Conservation (phyloP, 2,113 vertebrate species). For the Eubucco bourcierii region DNA sequence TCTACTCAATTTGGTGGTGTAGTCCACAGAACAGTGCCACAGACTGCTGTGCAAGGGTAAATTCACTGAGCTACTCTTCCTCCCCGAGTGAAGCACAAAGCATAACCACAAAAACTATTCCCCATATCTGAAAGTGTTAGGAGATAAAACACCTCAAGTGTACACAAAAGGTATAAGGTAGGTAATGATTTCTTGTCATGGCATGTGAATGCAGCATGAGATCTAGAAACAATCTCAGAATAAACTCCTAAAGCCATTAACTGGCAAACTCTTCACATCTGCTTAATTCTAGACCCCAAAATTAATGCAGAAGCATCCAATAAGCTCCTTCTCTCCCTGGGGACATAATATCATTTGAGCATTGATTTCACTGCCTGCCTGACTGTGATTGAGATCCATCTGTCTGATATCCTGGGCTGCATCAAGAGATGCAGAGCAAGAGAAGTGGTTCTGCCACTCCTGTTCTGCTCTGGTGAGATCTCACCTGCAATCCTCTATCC, state of each 20-base stretch:
- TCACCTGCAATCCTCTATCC: too few species aligned
- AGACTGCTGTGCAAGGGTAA: background rate
- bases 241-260: background rate
- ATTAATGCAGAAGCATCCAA: background rate
- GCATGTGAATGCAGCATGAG: background rate
- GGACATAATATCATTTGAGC: background rate
- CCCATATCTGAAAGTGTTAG: background rate
- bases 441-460: too few species aligned
- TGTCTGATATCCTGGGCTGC: too few species aligned
- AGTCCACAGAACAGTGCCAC: background rate
- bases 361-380: background rate
- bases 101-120: background rate
- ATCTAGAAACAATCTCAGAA: background rate
- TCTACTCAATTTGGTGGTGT: background rate
- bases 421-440: too few species aligned
- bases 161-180: background rate
- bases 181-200: background rate
- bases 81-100: background rate
- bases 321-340: background rate
- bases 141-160: background rate
- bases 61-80: background rate
- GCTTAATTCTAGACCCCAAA: background rate
- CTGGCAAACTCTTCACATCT: background rate
- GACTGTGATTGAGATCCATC: background rate
- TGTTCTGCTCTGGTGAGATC: too few species aligned